A percentile compares a stretch with the other conserved stretches of the same genome.
Evolutionary conservation across 2,797 vertebrate genomes (phyloP).

Genomic region (Leptodactylus fallax): DNA sequence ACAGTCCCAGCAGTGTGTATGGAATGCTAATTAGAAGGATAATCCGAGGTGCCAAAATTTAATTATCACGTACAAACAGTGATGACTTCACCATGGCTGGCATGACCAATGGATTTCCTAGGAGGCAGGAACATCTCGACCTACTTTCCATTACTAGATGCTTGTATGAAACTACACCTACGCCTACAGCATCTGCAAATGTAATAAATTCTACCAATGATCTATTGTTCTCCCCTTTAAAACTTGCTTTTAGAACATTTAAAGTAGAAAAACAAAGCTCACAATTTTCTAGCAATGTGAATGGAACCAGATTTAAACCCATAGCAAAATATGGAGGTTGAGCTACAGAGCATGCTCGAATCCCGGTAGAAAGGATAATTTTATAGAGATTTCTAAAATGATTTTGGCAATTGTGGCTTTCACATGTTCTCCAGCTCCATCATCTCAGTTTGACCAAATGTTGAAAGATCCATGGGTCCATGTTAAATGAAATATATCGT

Average conservation of each 20-base stretch:
- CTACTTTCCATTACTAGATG: neutral
- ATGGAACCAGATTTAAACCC: neutral
- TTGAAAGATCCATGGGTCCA: no score
- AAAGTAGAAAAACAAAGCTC: no score
- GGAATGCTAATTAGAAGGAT: constrained; percentile 6
- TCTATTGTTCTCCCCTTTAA: no score
- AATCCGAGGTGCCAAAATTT: neutral
- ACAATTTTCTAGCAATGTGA: no score
- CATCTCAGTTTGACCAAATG: neutral
- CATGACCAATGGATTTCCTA: neutral
- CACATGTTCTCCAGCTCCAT: neutral
- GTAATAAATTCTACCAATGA: no score
- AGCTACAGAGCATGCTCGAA: neutral
- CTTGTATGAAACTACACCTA: neutral
- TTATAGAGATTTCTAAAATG: no score
- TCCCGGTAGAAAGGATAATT: neutral
- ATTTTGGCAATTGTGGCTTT: no score
- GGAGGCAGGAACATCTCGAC: neutral
- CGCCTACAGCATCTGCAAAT: neutral
- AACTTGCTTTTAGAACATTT: no score
- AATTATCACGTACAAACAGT: constrained; percentile 6
- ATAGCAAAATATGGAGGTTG: neutral
- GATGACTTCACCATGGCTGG: neutral
- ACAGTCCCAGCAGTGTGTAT: neutral
- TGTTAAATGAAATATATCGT: no score